phyloP scores from a whole-genome alignment of 2,888 invertebrate species.

The Strigamia crassipes region DNA sequence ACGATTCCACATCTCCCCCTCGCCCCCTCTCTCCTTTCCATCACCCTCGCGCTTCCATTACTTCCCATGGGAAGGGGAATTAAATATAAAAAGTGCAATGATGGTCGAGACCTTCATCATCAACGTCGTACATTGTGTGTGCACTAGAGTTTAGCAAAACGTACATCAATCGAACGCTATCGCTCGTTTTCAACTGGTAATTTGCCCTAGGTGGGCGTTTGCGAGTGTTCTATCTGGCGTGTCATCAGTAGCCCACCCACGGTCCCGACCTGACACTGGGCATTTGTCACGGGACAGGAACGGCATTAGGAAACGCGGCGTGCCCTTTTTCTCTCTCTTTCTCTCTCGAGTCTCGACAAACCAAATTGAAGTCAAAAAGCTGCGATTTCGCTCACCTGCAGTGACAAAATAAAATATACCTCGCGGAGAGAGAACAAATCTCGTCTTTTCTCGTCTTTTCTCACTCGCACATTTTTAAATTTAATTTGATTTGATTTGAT shows the following conservation, averaged over 20 bases:
- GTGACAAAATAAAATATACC: background rate
- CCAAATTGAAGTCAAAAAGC: background rate
- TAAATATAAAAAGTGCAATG: background rate
- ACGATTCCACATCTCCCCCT: background rate
- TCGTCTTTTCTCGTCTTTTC: too few relatives aligned
- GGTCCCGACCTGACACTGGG: background rate
- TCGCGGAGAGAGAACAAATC: too few relatives aligned
- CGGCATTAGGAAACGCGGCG: background rate
- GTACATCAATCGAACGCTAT: background rate
- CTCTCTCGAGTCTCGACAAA: background rate
- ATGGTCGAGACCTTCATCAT: background rate
- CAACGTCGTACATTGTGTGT: background rate
- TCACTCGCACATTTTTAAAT: too few relatives aligned
- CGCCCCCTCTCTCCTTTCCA: background rate
- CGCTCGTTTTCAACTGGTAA: background rate
- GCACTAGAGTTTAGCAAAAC: background rate
- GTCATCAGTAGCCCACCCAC: background rate
- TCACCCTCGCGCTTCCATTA: background rate
- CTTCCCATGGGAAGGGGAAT: background rate
- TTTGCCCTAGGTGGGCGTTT: background rate
- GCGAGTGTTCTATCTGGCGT: background rate
- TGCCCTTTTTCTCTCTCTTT: background rate
- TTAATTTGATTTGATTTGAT: background rate
- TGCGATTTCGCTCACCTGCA: background rate
- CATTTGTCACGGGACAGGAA: background rate